A percentile compares a stretch with the other conserved stretches of the same genome.
Conservation (phyloP, 2,888 invertebrate species). For the Habroteleia sp. region DNA sequence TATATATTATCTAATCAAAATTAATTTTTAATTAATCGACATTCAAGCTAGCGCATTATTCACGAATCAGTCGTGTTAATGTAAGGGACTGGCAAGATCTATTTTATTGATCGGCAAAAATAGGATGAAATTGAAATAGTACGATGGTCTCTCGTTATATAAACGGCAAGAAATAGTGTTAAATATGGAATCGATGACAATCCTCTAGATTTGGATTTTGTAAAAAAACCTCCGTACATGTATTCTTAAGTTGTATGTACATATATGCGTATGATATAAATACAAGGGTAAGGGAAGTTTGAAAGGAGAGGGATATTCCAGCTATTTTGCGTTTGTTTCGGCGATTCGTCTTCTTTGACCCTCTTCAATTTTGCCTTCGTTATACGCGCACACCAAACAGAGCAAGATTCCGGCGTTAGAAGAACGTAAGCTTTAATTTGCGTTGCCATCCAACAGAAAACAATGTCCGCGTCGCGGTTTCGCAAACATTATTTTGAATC, state of each 20-base stretch:
- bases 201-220: slow-evolving; percentile 49
- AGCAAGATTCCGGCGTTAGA: too few species aligned
- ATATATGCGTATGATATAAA: slow-evolving; percentile 45
- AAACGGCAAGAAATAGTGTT: slow-evolving; percentile 32
- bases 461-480: too few species aligned
- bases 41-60: too few species aligned
- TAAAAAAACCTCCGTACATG: slow-evolving; percentile 49
- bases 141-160: slow-evolving; percentile 31
- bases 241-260: slow-evolving; percentile 58
- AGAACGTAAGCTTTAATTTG: too few species aligned
- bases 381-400: too few species aligned
- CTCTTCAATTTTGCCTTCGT: too few species aligned
- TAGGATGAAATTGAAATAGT: slow-evolving; percentile 1
- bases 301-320: slow-evolving; percentile 49
- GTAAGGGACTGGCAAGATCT: too few species aligned
- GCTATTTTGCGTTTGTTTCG: slow-evolving; percentile 6
- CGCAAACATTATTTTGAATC: too few species aligned
- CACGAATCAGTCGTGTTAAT: too few species aligned
- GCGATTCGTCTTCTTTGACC: background rate
- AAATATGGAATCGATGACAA: slow-evolving; percentile 57
- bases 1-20: too few species aligned
- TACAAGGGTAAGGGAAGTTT: slow-evolving; percentile 38
- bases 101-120: slow-evolving; percentile 22
- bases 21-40: too few species aligned
- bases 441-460: too few species aligned